A percentile compares a stretch with the other conserved stretches of the same genome.
These are phyloP conservation scores for Drosophila cracens DNA, from an alignment of 2,888 invertebrate species.

Conservation along the genomic window DNA sequence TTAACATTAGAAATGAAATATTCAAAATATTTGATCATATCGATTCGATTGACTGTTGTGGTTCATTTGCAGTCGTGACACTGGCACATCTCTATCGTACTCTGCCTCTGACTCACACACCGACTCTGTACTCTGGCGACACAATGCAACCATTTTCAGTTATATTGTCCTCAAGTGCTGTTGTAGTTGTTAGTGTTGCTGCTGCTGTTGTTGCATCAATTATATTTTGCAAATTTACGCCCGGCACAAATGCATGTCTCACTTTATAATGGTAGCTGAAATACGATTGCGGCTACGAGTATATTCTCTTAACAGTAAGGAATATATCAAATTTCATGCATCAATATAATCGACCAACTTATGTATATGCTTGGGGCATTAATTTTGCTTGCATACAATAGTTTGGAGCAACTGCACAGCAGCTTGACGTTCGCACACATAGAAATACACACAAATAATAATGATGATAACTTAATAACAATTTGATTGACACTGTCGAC, in stretches of 20 bases:
- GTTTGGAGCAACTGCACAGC: background rate
- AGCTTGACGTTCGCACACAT: background rate
- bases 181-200: slow-evolving; percentile 1
- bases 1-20: background rate
- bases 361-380: background rate
- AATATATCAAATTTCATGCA: slow-evolving; percentile 44
- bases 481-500: slow-evolving; percentile 32
- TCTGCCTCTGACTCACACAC: background rate
- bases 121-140: slow-evolving; percentile 10
- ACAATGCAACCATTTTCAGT: slow-evolving; percentile 35
- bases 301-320: slow-evolving; percentile 19
- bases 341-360: slow-evolving; percentile 39
- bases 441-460: slow-evolving; percentile 10
- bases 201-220: slow-evolving; percentile 47
- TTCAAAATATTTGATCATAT: background rate
- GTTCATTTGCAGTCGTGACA: slow-evolving; percentile 1
- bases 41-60: background rate
- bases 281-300: slow-evolving; percentile 1
- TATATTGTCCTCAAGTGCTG: slow-evolving; percentile 36
- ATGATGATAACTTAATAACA: slow-evolving; percentile 36
- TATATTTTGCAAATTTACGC: slow-evolving; percentile 57
- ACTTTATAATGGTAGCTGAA: slow-evolving; percentile 24
- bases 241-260: slow-evolving; percentile 36
- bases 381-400: background rate
- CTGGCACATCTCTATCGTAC: slow-evolving; percentile 10